Evolutionary conservation across 2,113 vertebrate genomes (phyloP), one percentile per base, ranked within the genome.

Genomic region (Eretmochelys imbricata): DNA sequence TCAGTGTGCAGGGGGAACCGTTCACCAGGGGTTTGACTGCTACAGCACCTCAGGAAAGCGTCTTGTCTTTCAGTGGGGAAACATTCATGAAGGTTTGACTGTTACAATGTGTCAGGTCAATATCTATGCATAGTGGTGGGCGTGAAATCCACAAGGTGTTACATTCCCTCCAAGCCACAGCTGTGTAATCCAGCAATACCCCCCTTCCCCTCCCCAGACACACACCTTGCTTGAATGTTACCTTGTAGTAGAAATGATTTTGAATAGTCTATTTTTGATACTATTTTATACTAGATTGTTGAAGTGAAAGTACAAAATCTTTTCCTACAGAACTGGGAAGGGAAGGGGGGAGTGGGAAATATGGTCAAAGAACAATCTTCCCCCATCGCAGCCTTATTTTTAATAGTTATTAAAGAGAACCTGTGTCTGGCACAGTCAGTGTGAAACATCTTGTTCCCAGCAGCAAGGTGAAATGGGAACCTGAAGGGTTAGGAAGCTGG

Each of bases 241-340:
- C 3, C 4, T 14, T 5, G 38, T 49, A 24, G 35, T 62, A 69
- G 55, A 94, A 89, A 48, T 79, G 69, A 57, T 87, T 95, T 94
- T 94, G 69, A 54, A 89, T 69, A 82, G 65, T 38, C 4, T 82
- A 88, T 93, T 97, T 97, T 97, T 93, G 97, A 93, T 96, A 97
- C 42, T 87, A 87, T 93, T 91, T 59, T 50, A 5, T 92, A 85
- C 11, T 48, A 14, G 3, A 14, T 48, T 5, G 20, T 80, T 65
- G 35, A 78, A 72, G 48, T 38, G 88, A 53, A 82, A 91, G 48
- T 48, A 48, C 31, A 84, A 65, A 42, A 38, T 51, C 65, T 17
- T 4, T 4, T 91, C 24, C 49, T 76, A 10, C 38, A 80, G 8
- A 75, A 46, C 5, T 9, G 10, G 76, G 80, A 24, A 2, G 87